These are phyloP conservation scores for Cepphus grylle DNA, from an alignment of 2,113 vertebrate genomes.

Conservation along the genomic window DNA sequence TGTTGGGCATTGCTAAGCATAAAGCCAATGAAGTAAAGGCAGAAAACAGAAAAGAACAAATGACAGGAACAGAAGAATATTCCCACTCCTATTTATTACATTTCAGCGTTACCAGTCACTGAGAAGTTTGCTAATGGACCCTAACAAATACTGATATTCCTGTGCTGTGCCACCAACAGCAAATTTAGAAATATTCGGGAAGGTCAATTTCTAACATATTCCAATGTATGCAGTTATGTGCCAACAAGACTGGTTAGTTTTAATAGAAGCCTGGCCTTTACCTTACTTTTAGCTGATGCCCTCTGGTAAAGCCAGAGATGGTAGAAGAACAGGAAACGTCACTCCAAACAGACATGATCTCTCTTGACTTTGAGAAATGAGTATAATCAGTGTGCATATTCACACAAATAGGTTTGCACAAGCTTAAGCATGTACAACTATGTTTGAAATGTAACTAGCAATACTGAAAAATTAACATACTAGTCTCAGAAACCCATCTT, in stretches of 20 bases:
- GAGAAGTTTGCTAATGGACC: neutral
- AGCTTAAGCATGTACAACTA: neutral
- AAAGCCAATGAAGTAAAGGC: neutral
- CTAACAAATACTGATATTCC: neutral
- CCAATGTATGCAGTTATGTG: neutral
- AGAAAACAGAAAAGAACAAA: neutral
- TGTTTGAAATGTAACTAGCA: neutral
- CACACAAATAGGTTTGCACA: neutral
- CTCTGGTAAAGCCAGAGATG: neutral
- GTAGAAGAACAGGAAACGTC: neutral
- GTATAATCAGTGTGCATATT: neutral
- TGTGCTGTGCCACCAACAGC: neutral
- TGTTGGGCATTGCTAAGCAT: neutral
- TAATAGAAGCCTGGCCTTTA: neutral
- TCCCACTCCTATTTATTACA: neutral
- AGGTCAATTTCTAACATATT: neutral
- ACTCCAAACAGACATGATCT: rapidly evolving
- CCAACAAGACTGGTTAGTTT: neutral
- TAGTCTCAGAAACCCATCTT: neutral
- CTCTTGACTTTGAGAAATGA: neutral
- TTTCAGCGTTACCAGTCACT: neutral
- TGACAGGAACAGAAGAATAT: neutral
- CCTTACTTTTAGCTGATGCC: neutral
- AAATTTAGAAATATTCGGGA: neutral
- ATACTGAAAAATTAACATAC: neutral